Base-by-base conservation (phyloP, 2,113 vertebrate genomes). In the Thomomys bottae region DNA sequence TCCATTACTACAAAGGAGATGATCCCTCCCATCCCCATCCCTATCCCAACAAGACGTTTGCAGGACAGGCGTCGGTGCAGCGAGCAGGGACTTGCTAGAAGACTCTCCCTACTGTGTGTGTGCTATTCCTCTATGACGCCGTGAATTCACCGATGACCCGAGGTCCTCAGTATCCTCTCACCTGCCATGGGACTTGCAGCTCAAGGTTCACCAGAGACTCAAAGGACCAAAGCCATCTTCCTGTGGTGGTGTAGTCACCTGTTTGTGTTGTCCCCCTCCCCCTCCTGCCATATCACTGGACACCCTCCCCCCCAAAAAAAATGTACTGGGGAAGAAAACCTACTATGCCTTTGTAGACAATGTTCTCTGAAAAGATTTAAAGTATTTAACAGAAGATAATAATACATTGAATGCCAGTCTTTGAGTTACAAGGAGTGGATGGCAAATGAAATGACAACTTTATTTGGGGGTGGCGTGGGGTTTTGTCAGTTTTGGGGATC, bases 351-450 rank as follows among this genome's bases (percentile, higher is more conserved):
- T 82, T 68, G 61, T 79, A 84, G 63, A 79, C 75, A 45, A 8
- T 15, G 71, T 79, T 87, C 81, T 92, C 90, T 14, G 38, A 84
- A 93, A 93, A 90, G 21, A 80, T 68, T 54, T 92, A 73, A 96
- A 83, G 32, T 97, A 96, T 96, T 96, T 96, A 95, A 96, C 89
- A 66, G 88, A 80, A 71, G 81, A 95, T 94, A 95, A 96, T 97
- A 96, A 97, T 96, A 96, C 94, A 97, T 45, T 54, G 63, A 89
- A 93, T 93, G 94, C 91, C 95, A 94, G 95, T 96, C 80, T 95
- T 64, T 89, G 82, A 93, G 64, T 90, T 78, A 83, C 89, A 36
- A 1, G 61, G 36, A 94, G 30, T 93, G 45, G 45, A 23, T 36
- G 87, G 36, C 68, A 49, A 57, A 70, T 40, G 36, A 67, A 85